Percentiles rank a stretch among this genome's conserved stretches.
These are phyloP conservation scores for Gasterosteus aculeatus DNA, from an alignment of 2,113 vertebrate genomes.

Conservation along the genomic window DNA sequence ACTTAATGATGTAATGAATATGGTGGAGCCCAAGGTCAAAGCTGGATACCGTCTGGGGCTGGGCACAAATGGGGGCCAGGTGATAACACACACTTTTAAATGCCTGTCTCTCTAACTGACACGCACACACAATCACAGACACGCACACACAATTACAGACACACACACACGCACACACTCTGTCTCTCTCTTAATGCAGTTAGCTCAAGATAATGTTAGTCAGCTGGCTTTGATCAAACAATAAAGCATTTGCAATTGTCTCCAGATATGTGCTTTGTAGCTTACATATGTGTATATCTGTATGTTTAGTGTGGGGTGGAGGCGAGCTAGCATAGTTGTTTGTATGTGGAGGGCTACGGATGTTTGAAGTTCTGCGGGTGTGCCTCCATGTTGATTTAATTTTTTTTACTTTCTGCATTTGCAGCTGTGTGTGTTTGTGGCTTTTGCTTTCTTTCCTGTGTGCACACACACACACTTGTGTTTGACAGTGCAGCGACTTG, in stretches of 20 bases:
- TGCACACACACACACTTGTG: constrained; percentile 6
- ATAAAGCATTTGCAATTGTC: constrained; percentile 16
- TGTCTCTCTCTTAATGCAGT: constrained; percentile 2
- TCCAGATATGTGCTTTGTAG: constrained; percentile 12
- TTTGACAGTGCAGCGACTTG: constrained; percentile 49
- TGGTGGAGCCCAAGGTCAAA: constrained; percentile 83
- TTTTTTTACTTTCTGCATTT: constrained; percentile 32
- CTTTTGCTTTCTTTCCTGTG: constrained; percentile 31
- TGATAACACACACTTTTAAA: constrained; percentile 61
- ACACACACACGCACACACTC: background rate
- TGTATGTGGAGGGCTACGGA: constrained; percentile 5
- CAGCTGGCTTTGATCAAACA: constrained; percentile 36
- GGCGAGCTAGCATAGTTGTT: constrained; percentile 15
- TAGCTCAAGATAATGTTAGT: constrained; percentile 44
- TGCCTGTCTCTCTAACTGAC: constrained; percentile 12
- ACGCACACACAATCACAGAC: background rate
- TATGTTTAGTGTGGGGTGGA: background rate
- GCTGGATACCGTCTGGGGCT: constrained; percentile 72
- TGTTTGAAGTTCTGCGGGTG: constrained; percentile 43
- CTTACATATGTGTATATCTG: constrained; percentile 16
- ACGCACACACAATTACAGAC: background rate
- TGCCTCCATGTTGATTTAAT: constrained; percentile 31
- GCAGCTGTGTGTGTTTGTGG: constrained; percentile 43
- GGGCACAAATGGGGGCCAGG: constrained; percentile 57
- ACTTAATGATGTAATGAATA: constrained; percentile 89